These are phyloP conservation scores for human (Homo sapiens) DNA, from an alignment of 2,113 vertebrate species.

Conservation along the genomic window GRCh38 chr11:70226501-70227000, in stretches of 20 bases:
- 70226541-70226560: background rate
- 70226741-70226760: background rate
- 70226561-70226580: background rate
- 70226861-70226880: too few relatives aligned
- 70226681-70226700: background rate
- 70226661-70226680: too few relatives aligned
- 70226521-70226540: rapidly evolving
- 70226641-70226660: background rate
- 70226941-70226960: background rate
- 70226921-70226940: background rate
- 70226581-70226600: background rate
- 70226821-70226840: background rate
- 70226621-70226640: too few relatives aligned
- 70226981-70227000: background rate
- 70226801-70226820: background rate
- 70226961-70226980: background rate
- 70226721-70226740: rapidly evolving
- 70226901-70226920: background rate
- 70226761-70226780: background rate
- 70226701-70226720: background rate
- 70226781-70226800: background rate
- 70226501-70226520: rapidly evolving
- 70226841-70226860: too few relatives aligned
- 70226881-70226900: background rate
- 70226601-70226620: too few relatives aligned